Conservation (phyloP, 2,797 vertebrate genomes). For the Arctocebus calabarensis region DNA sequence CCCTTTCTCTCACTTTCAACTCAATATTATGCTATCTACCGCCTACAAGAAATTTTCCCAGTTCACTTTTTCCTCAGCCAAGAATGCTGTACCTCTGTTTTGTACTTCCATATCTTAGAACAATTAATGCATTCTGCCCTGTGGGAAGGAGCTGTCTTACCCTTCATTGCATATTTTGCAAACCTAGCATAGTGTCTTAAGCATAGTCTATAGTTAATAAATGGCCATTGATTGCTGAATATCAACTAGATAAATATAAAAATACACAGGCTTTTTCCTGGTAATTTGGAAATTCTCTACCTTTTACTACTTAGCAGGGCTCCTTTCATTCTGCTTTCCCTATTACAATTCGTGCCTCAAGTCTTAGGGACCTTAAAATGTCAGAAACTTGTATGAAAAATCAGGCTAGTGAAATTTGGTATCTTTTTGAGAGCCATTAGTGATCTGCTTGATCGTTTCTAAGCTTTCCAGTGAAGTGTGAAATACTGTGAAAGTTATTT, state of each 20-base stretch:
- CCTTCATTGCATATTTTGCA: conserved; percentile 3
- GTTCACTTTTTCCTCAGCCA: conserved; percentile 39
- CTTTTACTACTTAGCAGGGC: neutral
- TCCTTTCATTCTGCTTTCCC: neutral
- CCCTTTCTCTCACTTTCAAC: conserved; percentile 28
- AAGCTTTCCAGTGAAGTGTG: conserved; percentile 28
- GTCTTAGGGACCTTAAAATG: neutral
- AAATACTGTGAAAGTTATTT: neutral
- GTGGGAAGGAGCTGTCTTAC: neutral
- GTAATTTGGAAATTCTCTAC: neutral
- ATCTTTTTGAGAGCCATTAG: neutral
- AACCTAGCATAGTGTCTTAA: conserved; percentile 13
- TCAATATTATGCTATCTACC: neutral
- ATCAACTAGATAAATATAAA: conserved; percentile 25
- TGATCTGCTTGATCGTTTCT: neutral
- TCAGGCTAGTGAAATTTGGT: conserved; percentile 23
- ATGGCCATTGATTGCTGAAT: conserved; percentile 26
- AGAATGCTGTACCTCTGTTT: conserved; percentile 1
- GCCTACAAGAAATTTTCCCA: conserved; percentile 21
- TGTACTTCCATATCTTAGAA: conserved; percentile 8
- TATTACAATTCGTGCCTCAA: neutral
- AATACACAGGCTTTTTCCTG: conserved; percentile 2
- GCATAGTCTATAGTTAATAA: conserved; percentile 18
- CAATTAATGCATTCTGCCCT: conserved; percentile 18
- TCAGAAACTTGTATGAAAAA: neutral